phyloP scores from a whole-genome alignment of 1,140 invertebrate genomes.

The Aphelenchoides fujianensis region DNA sequence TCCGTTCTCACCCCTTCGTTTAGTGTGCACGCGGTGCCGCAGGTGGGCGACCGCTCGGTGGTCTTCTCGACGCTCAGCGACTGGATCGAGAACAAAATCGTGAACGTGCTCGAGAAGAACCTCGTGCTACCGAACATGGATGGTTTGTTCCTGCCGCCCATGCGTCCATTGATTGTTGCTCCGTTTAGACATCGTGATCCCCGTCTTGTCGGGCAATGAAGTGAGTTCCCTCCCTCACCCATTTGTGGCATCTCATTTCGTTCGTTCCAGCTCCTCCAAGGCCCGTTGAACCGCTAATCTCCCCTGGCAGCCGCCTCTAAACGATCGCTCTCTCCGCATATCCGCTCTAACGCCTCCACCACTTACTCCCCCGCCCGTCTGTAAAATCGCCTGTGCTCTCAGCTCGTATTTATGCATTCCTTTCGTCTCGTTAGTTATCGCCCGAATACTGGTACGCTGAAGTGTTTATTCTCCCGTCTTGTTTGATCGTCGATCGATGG shows the following conservation, averaged over 20 bases:
- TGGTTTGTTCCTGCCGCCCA: conserved; percentile 52
- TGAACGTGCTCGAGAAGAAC: conserved; percentile 56
- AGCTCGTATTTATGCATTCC: not conserved
- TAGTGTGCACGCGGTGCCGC: conserved; percentile 53
- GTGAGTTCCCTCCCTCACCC: not conserved
- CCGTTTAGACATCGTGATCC: not conserved
- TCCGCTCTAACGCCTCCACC: no score
- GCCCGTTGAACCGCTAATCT: not conserved
- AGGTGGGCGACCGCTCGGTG: conserved; percentile 60
- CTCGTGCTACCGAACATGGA: conserved; percentile 60
- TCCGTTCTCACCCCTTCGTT: no score
- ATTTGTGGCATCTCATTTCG: not conserved
- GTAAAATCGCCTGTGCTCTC: no score
- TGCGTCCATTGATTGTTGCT: conserved; percentile 23
- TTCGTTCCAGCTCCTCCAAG: not conserved
- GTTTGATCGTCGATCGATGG: not conserved
- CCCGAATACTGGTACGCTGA: not conserved
- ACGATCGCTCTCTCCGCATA: no score
- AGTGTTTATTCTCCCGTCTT: no score
- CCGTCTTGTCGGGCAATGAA: not conserved
- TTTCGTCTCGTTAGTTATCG: not conserved
- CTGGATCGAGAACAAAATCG: conserved; percentile 56
- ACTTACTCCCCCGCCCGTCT: no score
- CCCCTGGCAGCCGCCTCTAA: no score
- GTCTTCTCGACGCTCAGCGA: conserved; percentile 53